Base-by-base conservation (phyloP, 2,888 invertebrate genomes). In the Lasioglossum malachurum region DNA sequence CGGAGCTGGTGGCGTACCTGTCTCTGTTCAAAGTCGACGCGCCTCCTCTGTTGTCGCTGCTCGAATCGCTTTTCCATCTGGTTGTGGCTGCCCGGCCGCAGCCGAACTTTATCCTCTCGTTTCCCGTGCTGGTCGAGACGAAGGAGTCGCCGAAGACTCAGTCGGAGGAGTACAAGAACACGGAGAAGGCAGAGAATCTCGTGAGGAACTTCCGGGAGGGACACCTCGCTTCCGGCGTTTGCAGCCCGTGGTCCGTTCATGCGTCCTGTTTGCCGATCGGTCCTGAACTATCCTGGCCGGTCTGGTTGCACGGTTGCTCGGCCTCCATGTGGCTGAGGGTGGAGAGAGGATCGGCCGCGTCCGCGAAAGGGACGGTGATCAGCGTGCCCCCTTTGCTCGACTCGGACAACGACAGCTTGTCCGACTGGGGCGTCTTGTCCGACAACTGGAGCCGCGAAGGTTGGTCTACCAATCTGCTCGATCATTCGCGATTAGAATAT, bases 261-360 rank as follows among this genome's bases (percentile, higher is more conserved):
- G 95, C 95, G 0, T 86, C 91, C 0, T 95, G 95, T 80, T 83
- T 95, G 75, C 95, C 95, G 2, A 89, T 95, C 12, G 94, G 94
- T 4, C 91, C 94, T 0, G 95, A 95, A 89, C 78, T 94, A 8
- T 88, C 93, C 0, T 97, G 97, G 97, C 96, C 96, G 85, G 96
- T 97, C 84, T 97, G 97, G 97, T 93, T 96, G 88, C 96, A 96
- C 72, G 97, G 97, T n/a, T 97, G 96, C 94, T 96, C 96, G 7
- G 94, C 96, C 49, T 95, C 96, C 4, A 93, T 96, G 92, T 97
- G 97, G 97, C 92, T 97, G 89, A 95, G 96, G 87, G 94, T 96
- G 69, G 95, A 96, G 90, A 93, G 95, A 86, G 94, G 94, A 78
- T 87, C 91, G 44, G 78, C 92, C 2, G 83, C 82, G 23, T 90